These are phyloP conservation scores for Syngnathus scovelli DNA, from an alignment of 2,113 vertebrate genomes.

Conservation along the genomic window DNA sequence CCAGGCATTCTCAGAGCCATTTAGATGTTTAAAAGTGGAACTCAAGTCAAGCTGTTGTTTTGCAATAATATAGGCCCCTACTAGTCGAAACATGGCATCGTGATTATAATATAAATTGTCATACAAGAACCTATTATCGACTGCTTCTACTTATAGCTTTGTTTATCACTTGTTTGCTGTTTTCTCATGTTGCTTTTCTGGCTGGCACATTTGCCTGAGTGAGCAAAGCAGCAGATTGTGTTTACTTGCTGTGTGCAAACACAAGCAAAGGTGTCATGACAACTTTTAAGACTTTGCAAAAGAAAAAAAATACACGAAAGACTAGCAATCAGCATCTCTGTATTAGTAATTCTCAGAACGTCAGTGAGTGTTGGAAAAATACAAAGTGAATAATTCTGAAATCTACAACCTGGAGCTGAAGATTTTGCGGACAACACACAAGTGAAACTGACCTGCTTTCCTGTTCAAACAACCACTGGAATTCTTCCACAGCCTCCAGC, in stretches of 20 bases:
- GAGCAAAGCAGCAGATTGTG: neutral
- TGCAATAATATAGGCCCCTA: too few relatives aligned
- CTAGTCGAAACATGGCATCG: too few relatives aligned
- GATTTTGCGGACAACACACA: conserved; percentile 8
- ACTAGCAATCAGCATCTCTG: neutral
- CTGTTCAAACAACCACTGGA: conserved; percentile 26
- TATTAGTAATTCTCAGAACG: neutral
- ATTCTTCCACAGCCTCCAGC: conserved; percentile 10
- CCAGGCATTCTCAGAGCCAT: neutral
- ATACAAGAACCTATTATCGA: too few relatives aligned
- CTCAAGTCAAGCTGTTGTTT: too few relatives aligned
- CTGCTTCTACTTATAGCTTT: too few relatives aligned
- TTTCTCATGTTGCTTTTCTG: neutral
- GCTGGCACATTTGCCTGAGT: neutral
- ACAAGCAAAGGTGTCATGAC: neutral
- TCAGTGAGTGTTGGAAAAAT: neutral
- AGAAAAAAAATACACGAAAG: neutral
- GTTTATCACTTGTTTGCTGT: conserved; percentile 6
- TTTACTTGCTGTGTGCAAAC: neutral
- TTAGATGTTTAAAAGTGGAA: neutral
- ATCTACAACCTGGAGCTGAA: neutral
- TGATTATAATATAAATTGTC: too few relatives aligned
- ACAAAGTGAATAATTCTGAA: conserved; percentile 14
- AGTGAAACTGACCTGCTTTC: conserved; percentile 32
- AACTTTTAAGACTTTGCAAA: neutral